phyloP scores from a whole-genome alignment of 92 coral and sea anemone genomes.

The Actinernus sp. region DNA sequence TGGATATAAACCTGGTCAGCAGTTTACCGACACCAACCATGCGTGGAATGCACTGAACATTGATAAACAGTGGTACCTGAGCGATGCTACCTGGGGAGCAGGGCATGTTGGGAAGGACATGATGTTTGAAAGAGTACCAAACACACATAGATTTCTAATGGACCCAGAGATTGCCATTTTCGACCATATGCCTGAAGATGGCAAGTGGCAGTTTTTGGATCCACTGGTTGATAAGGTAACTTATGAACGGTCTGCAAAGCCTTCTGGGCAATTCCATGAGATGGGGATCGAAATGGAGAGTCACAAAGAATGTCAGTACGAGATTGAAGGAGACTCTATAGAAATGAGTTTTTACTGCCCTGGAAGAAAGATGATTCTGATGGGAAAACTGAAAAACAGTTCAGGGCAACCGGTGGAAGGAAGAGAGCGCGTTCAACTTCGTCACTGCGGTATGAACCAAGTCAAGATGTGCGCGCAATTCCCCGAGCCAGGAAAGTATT shows the following conservation, averaged over 20 bases:
- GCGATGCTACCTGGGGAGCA: slow-evolving; percentile 84
- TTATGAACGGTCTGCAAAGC: slow-evolving; percentile 65
- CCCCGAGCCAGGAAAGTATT: slow-evolving; percentile 68
- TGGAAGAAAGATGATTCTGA: slow-evolving; percentile 31
- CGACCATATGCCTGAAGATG: slow-evolving; percentile 68
- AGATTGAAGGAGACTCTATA: slow-evolving; percentile 25
- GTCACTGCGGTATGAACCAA: slow-evolving; percentile 64
- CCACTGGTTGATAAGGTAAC: slow-evolving; percentile 57
- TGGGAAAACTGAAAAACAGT: slow-evolving; percentile 51
- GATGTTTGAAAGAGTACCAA: slow-evolving; percentile 66
- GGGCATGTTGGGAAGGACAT: slow-evolving; percentile 73
- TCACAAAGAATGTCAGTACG: slow-evolving; percentile 64
- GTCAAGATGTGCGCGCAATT: slow-evolving; percentile 71
- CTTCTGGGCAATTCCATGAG: slow-evolving; percentile 52
- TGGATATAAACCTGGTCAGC: slow-evolving; percentile 60
- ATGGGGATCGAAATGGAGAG: slow-evolving; percentile 66
- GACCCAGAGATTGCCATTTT: slow-evolving; percentile 78
- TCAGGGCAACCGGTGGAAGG: slow-evolving; percentile 43
- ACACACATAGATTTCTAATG: slow-evolving; percentile 64
- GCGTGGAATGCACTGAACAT: slow-evolving; percentile 79
- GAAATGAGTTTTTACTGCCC: slow-evolving; percentile 82
- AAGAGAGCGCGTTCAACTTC: slow-evolving; percentile 60
- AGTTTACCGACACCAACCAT: slow-evolving; percentile 37
- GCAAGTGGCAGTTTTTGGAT: slow-evolving; percentile 76
- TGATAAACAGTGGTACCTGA: slow-evolving; percentile 70